Conservation (phyloP, 2,797 vertebrate genomes). For the Monodelphis domestica region DNA sequence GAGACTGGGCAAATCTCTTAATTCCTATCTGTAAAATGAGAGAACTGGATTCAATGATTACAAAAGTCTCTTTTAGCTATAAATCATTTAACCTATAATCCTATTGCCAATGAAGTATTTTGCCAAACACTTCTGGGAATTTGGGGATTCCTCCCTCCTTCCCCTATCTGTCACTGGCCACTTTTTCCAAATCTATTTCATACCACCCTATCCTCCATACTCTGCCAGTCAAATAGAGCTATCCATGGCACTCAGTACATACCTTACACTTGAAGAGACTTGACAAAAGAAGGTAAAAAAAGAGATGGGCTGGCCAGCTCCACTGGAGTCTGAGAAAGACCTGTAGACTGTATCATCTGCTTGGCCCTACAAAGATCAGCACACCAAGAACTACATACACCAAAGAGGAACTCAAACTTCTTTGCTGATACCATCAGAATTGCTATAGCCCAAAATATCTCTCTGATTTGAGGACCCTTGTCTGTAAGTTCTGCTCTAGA, state of each 20-base stretch:
- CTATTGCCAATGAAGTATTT: not conserved
- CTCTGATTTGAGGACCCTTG: not conserved
- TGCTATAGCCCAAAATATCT: not conserved
- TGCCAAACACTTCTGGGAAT: not conserved
- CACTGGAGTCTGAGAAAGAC: not conserved
- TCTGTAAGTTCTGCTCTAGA: not conserved
- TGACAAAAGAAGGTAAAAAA: not conserved
- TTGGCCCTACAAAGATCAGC: not conserved
- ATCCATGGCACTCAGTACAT: not conserved
- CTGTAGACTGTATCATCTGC: not conserved
- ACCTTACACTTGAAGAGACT: not conserved
- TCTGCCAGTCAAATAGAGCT: not conserved
- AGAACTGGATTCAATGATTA: not conserved
- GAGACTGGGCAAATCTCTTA: not conserved
- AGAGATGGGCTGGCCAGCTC: not conserved
- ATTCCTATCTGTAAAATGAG: conserved; percentile 12
- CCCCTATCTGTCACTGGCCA: not conserved
- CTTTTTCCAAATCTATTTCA: not conserved
- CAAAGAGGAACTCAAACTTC: not conserved
- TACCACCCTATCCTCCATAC: not conserved
- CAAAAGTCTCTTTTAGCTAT: not conserved
- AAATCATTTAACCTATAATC: not conserved
- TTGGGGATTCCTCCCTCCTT: not conserved
- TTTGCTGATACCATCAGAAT: not conserved
- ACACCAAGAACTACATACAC: not conserved